Percentiles rank a stretch among this genome's conserved stretches.
phyloP scores from a whole-genome alignment of 2,797 vertebrate genomes.

The Neosilurus hyrtlii region DNA sequence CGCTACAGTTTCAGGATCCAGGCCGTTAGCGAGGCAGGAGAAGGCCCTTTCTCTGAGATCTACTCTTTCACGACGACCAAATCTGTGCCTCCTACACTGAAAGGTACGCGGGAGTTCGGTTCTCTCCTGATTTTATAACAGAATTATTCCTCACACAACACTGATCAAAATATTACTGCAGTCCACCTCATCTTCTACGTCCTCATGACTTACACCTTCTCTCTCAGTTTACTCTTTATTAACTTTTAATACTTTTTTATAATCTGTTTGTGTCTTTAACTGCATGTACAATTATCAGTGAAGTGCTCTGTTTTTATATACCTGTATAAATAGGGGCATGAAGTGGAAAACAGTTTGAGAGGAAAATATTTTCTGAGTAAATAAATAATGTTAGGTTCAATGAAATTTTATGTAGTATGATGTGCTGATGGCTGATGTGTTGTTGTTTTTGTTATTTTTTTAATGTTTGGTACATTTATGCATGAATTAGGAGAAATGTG shows the following conservation, averaged over 20 bases:
- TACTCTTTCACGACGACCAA: constrained; percentile 93
- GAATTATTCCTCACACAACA: too few species aligned
- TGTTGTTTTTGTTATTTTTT: neutral
- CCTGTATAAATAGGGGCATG: neutral
- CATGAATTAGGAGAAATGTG: neutral
- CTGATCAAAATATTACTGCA: too few species aligned
- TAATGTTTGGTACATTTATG: neutral
- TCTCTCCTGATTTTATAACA: too few species aligned
- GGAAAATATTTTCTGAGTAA: constrained; percentile 5
- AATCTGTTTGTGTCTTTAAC: neutral
- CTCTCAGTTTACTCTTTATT: too few species aligned
- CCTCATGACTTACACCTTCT: too few species aligned
- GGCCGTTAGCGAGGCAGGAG: constrained; percentile 87
- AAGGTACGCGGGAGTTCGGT: constrained; percentile 79
- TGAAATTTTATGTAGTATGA: neutral
- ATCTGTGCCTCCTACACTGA: constrained; percentile 89
- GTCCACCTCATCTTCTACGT: neutral
- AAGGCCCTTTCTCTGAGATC: constrained; percentile 89
- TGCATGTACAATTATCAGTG: neutral
- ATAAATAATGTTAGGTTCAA: neutral
- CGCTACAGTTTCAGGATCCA: constrained; percentile 95
- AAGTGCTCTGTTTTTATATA: neutral
- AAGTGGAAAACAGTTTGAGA: neutral
- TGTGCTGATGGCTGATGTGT: neutral
- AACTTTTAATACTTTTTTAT: too few species aligned